Evolutionary conservation across 2,797 vertebrate species (phyloP).

Genomic region (Brachymystax lenok): DNA sequence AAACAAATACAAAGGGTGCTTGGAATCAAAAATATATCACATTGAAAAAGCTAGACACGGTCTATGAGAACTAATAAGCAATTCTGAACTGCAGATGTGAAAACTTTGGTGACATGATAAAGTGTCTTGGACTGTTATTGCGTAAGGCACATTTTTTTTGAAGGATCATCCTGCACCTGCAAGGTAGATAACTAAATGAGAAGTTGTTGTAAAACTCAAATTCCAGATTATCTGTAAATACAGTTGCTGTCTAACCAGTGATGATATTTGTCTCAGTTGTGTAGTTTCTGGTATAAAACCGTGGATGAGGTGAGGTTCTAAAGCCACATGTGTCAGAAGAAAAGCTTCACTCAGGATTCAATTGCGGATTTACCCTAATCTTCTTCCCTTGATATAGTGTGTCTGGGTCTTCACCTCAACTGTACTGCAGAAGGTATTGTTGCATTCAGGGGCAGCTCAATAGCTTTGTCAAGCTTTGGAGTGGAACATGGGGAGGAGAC

Average conservation of each 20-base stretch:
- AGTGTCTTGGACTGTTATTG: neutral
- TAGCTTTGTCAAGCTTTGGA: slow-evolving; percentile 3
- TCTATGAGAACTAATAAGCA: too few species aligned
- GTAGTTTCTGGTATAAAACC: neutral
- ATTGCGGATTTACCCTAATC: slow-evolving; percentile 44
- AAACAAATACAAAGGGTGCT: too few species aligned
- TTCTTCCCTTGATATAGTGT: slow-evolving; percentile 32
- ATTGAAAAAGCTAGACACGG: too few species aligned
- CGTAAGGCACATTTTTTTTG: neutral
- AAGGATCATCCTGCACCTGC: neutral
- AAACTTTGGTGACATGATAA: neutral
- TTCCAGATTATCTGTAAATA: neutral
- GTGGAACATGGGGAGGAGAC: slow-evolving; percentile 2
- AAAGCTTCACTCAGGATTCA: slow-evolving; percentile 31
- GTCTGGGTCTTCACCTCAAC: neutral
- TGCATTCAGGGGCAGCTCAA: too few species aligned
- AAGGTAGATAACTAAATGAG: neutral
- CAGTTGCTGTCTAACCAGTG: neutral
- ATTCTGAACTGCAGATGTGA: too few species aligned
- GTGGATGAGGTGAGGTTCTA: neutral
- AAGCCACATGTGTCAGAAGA: slow-evolving; percentile 16
- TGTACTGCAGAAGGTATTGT: neutral
- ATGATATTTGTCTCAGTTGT: neutral
- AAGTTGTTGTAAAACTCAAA: neutral
- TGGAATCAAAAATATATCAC: too few species aligned